Evolutionary conservation across 2,113 vertebrate genomes (phyloP), one percentile per base, ranked within the genome.

Genomic region (Platycercus adscitus): DNA sequence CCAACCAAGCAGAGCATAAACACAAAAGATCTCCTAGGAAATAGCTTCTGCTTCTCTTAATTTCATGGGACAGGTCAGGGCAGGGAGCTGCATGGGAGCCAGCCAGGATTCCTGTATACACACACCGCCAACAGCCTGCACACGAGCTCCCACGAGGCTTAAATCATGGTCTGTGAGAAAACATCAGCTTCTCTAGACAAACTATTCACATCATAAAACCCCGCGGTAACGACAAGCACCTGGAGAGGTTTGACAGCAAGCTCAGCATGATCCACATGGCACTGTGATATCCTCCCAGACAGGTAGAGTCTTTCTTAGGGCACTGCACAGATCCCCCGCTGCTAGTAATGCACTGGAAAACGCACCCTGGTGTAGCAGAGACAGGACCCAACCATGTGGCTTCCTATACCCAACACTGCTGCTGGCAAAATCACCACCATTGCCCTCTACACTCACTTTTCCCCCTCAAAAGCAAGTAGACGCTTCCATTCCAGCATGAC

Each of bases 21-120:
- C 35, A 87, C n/a, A 65, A 81, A 89, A 88, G 47, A 60, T 87
- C 56, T 81, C 89, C 91, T 92, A 93, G 92, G 79, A 95, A 90
- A 93, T 65, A 93, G 33, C 49, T 91, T 85, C 87, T 95, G 29
- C 9, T 15, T 91, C 90, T 91, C 69, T 75, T 77, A 61, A 80
- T 96, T 95, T 77, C 84, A 69, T 11, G 33, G 70, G 70, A 72
- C 82, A 94, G 73, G 82, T 33, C 77, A 86, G 91, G 86, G 73
- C 93, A 95, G 53, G 80, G 49, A 81, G 60, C 56, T 65, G 76
- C 50, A 58, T 52, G 71, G 76, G 50, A 94, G 52, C 46, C 89
- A 92, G 85, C 72, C 94, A 91, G 90, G 81, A 87, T 90, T 89
- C 72, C 88, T 90, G 73, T 82, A 26, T 84, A 82, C 19, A 44